These are phyloP conservation scores for Philotrypesis tridentata DNA, from an alignment of 1,140 invertebrate species.

Conservation along the genomic window DNA sequence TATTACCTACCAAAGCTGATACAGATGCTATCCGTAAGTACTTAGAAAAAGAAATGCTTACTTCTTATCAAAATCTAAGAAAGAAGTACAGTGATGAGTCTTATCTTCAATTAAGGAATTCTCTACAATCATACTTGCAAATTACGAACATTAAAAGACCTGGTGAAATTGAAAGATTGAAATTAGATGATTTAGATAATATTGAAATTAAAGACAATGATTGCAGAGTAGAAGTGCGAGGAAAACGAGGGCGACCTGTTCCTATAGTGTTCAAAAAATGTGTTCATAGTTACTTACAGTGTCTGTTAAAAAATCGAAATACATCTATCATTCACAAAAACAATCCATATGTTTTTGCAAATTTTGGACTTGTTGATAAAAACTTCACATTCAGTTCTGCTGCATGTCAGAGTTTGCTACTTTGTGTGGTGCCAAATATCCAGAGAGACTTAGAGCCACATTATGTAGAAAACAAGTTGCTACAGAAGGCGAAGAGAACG, in stretches of 20 bases:
- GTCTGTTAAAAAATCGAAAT: neutral
- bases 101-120: constrained; percentile 2
- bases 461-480: neutral
- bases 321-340: neutral
- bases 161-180: constrained; percentile 5
- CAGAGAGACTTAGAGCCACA: neutral
- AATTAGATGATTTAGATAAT: neutral
- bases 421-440: neutral
- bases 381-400: neutral
- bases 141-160: neutral
- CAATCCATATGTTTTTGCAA: neutral
- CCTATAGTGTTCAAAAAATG: neutral
- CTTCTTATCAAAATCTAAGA: neutral
- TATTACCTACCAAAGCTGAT: neutral
- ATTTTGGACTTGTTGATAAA: neutral
- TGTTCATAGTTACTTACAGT: neutral
- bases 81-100: neutral
- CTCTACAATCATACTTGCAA: neutral
- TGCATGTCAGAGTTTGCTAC: neutral
- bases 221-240: constrained; percentile 4
- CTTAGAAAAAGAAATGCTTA: neutral
- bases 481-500: neutral
- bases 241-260: neutral
- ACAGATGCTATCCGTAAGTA: neutral
- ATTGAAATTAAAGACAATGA: neutral